These are phyloP conservation scores for Emesis castigata DNA, from an alignment of 2,888 invertebrate species.

Conservation along the genomic window DNA sequence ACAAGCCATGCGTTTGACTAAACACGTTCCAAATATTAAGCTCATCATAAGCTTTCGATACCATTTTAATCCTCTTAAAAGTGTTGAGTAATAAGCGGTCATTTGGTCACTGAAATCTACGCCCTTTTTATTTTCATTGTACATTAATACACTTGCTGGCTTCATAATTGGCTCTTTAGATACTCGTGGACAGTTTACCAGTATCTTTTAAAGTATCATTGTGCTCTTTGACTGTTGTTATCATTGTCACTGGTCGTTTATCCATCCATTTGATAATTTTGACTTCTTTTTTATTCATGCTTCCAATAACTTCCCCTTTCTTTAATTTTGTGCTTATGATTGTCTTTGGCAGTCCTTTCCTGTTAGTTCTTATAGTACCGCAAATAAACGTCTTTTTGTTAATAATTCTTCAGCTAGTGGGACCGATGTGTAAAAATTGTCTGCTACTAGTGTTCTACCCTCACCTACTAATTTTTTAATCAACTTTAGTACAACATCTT, in stretches of 20 bases:
- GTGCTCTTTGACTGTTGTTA: slow-evolving; percentile 11
- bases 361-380: slow-evolving; percentile 45
- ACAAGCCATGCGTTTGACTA: slow-evolving; percentile 2
- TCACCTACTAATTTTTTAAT: not conserved
- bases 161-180: not conserved
- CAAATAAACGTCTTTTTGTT: slow-evolving; percentile 46
- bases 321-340: slow-evolving; percentile 46
- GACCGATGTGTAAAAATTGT: slow-evolving; percentile 29
- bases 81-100: not conserved
- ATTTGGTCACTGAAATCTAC: not conserved
- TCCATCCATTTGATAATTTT: not conserved
- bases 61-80: slow-evolving; percentile 43
- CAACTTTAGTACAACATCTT: not conserved
- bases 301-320: slow-evolving; percentile 31
- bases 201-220: not conserved
- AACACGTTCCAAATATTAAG: slow-evolving; percentile 14
- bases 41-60: not conserved
- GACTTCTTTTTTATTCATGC: not conserved
- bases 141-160: not conserved
- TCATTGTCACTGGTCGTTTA: not conserved
- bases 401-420: slow-evolving; percentile 19
- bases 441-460: not conserved
- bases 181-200: not conserved
- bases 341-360: slow-evolving; percentile 42
- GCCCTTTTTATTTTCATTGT: not conserved